These are phyloP conservation scores for Vesta saturnalis DNA, from an alignment of 2,888 invertebrate genomes.

Conservation along the genomic window DNA sequence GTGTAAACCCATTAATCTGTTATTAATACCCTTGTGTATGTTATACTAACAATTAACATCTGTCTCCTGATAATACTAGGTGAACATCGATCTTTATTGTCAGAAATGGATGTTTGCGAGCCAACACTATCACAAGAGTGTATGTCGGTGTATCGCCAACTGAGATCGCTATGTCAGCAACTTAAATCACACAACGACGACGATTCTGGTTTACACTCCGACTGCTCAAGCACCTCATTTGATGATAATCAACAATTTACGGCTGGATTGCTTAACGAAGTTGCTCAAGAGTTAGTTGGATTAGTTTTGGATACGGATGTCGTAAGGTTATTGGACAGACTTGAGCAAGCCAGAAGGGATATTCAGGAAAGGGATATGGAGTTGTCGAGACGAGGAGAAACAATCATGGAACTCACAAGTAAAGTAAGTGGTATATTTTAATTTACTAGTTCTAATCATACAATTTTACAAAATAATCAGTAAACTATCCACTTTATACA, in stretches of 20 bases:
- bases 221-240: constrained; percentile 73
- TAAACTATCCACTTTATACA: no score
- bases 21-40: neutral
- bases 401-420: constrained; percentile 82
- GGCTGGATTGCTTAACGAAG: constrained; percentile 65
- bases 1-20: neutral
- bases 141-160: constrained; percentile 76
- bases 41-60: constrained; percentile 38
- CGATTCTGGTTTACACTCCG: constrained; percentile 73
- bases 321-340: constrained; percentile 77
- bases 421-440: constrained; percentile 69
- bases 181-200: constrained; percentile 82
- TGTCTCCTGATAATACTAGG: constrained; percentile 30
- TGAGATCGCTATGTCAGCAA: constrained; percentile 77
- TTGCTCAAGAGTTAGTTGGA: constrained; percentile 79
- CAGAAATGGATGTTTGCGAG: constrained; percentile 89
- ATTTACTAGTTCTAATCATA: no score
- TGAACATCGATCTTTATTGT: constrained; percentile 79
- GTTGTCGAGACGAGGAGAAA: constrained; percentile 80
- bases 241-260: constrained; percentile 62
- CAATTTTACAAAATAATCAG: no score
- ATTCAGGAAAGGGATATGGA: constrained; percentile 82
- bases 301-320: constrained; percentile 79
- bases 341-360: constrained; percentile 80
- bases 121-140: constrained; percentile 68